Evolutionary conservation across 2,797 vertebrate species (phyloP).

Genomic region (Momotus momota): DNA sequence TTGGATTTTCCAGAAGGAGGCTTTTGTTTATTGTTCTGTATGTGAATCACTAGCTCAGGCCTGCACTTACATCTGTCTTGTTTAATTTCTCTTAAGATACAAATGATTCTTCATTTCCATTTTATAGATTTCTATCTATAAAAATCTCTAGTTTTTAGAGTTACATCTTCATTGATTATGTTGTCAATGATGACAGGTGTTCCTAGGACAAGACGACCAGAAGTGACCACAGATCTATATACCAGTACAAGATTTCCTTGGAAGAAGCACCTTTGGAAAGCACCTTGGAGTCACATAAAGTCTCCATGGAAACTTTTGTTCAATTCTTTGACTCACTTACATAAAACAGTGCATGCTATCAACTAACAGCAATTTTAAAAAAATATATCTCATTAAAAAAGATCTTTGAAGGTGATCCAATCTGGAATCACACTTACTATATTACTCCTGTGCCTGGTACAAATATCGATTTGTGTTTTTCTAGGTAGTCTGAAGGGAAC

Average conservation of each 20-base stretch:
- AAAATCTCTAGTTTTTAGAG: not conserved
- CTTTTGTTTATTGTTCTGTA: not conserved
- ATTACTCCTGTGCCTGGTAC: not conserved
- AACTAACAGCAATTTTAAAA: not conserved
- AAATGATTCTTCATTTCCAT: not conserved
- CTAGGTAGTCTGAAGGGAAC: not conserved
- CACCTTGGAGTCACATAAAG: not conserved
- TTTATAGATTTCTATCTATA: not conserved
- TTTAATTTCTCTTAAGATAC: not conserved
- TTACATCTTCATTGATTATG: not conserved
- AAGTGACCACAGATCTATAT: not conserved
- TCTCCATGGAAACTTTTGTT: conserved; percentile 24
- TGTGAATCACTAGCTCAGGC: not conserved
- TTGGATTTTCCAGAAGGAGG: not conserved
- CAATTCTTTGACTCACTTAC: not conserved
- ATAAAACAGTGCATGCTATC: not conserved
- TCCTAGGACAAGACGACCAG: not conserved
- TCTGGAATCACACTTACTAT: not conserved
- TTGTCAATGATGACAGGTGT: not conserved
- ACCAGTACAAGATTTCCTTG: not conserved
- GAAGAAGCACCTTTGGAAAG: not conserved
- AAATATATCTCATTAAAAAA: not conserved
- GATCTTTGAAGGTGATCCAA: not conserved
- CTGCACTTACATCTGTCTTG: not conserved
- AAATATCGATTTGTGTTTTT: not conserved